Conservation (phyloP, 2,888 invertebrate species). For the Epirrhoe tristata region DNA sequence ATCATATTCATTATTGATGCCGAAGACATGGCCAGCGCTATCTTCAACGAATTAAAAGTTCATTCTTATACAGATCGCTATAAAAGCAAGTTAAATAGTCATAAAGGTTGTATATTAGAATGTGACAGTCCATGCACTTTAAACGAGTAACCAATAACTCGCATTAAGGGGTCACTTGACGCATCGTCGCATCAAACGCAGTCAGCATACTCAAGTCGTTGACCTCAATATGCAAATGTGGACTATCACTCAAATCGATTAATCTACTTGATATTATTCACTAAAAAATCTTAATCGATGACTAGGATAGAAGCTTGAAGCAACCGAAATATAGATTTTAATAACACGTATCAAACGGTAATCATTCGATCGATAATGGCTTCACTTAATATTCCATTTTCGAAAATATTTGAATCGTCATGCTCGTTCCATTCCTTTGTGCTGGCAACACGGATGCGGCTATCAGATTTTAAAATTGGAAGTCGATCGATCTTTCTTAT, state of each 20-base stretch:
- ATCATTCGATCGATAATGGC: slow-evolving; percentile 80
- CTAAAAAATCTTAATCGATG: slow-evolving; percentile 35
- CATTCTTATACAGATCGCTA: slow-evolving; percentile 23
- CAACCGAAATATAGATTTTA: slow-evolving; percentile 57
- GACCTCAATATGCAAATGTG: slow-evolving; percentile 76
- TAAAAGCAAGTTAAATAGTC: slow-evolving; percentile 42
- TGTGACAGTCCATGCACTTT: slow-evolving; percentile 68
- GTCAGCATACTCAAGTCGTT: slow-evolving; percentile 74
- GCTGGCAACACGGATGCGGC: slow-evolving; percentile 71
- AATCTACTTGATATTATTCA: slow-evolving; percentile 23
- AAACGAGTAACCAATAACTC: slow-evolving; percentile 82
- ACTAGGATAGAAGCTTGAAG: slow-evolving; percentile 42
- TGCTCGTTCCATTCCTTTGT: slow-evolving; percentile 82
- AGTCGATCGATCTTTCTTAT: slow-evolving; percentile 75
- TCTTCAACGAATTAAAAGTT: slow-evolving; percentile 20
- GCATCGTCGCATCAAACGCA: slow-evolving; percentile 73
- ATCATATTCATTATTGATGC: slow-evolving; percentile 40
- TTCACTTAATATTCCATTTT: slow-evolving; percentile 85
- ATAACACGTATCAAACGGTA: slow-evolving; percentile 76
- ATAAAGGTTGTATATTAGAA: slow-evolving; percentile 46
- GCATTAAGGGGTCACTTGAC: slow-evolving; percentile 81
- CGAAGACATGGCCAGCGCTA: slow-evolving; percentile 18
- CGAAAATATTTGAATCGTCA: slow-evolving; percentile 84
- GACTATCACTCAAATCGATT: slow-evolving; percentile 42
- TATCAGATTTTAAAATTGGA: slow-evolving; percentile 83